Conservation (phyloP, 2,797 vertebrate species). For the Sebastolobus alascanus region DNA sequence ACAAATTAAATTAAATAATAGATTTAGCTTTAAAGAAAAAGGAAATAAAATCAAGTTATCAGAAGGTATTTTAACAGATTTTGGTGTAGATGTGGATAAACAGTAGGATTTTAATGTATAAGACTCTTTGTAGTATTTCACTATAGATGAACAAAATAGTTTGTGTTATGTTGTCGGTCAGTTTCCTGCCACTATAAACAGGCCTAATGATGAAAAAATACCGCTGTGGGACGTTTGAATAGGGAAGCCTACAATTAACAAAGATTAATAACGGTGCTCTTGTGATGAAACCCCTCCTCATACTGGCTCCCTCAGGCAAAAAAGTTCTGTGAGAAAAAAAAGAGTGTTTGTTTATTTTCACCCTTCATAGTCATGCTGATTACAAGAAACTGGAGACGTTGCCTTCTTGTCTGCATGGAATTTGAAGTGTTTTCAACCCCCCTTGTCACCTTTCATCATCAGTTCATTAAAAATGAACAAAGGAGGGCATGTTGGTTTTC, state of each 20-base stretch:
- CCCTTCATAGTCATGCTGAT: conserved; percentile 77
- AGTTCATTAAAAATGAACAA: conserved; percentile 47
- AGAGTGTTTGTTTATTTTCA: conserved; percentile 83
- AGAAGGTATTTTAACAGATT: too few species aligned
- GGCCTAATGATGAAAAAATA: conserved; percentile 77
- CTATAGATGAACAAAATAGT: neutral
- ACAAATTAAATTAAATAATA: too few species aligned
- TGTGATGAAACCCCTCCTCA: conserved; percentile 67
- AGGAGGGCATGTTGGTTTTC: conserved; percentile 13
- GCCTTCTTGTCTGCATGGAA: conserved; percentile 63
- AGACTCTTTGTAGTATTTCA: neutral
- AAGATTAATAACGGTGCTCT: conserved; percentile 82
- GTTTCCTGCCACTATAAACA: conserved; percentile 60
- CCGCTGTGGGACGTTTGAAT: conserved; percentile 68
- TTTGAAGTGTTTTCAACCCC: conserved; percentile 41
- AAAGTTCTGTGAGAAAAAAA: conserved; percentile 62
- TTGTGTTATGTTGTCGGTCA: conserved; percentile 25
- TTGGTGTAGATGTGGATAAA: neutral
- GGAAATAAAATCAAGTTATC: too few species aligned
- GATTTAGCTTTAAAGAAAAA: too few species aligned
- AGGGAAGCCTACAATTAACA: conserved; percentile 81
- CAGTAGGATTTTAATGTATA: neutral
- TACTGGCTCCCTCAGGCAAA: conserved; percentile 59
- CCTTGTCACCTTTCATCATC: conserved; percentile 52
- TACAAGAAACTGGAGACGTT: conserved; percentile 79